phyloP scores from a whole-genome alignment of 2,888 invertebrate species.

The Andrena dorsata region DNA sequence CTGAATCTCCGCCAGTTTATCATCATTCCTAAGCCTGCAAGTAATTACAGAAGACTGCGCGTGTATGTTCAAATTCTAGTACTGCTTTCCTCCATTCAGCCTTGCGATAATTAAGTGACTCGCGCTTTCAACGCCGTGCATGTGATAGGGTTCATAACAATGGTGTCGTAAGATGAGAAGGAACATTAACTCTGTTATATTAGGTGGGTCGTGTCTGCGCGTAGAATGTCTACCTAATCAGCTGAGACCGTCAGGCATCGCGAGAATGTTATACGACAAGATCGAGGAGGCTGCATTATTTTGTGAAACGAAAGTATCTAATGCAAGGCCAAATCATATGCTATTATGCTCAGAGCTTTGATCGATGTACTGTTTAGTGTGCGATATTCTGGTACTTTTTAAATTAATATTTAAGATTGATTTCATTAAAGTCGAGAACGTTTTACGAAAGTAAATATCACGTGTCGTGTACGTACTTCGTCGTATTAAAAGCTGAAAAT shows the following conservation, averaged over 20 bases:
- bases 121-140: conserved; percentile 36
- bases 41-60: conserved; percentile 48
- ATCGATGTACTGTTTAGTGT: too few relatives aligned
- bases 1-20: conserved; percentile 53
- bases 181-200: conserved; percentile 63
- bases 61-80: conserved; percentile 46
- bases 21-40: conserved; percentile 58
- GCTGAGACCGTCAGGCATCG: conserved; percentile 59
- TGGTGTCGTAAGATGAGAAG: conserved; percentile 47
- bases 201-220: conserved; percentile 65
- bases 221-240: conserved; percentile 49
- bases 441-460: too few relatives aligned
- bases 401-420: too few relatives aligned
- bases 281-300: conserved; percentile 17
- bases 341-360: too few relatives aligned
- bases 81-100: conserved; percentile 36
- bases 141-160: conserved; percentile 51
- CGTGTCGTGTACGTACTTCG: too few relatives aligned
- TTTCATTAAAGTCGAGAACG: too few relatives aligned
- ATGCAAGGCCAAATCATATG: too few relatives aligned
- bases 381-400: too few relatives aligned
- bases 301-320: conserved; percentile 65
- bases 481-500: too few relatives aligned
- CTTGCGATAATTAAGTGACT: conserved; percentile 63
- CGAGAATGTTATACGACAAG: conserved; percentile 66